Base-by-base conservation (phyloP, 2,113 vertebrate species). In the Deroptyus accipitrinus region DNA sequence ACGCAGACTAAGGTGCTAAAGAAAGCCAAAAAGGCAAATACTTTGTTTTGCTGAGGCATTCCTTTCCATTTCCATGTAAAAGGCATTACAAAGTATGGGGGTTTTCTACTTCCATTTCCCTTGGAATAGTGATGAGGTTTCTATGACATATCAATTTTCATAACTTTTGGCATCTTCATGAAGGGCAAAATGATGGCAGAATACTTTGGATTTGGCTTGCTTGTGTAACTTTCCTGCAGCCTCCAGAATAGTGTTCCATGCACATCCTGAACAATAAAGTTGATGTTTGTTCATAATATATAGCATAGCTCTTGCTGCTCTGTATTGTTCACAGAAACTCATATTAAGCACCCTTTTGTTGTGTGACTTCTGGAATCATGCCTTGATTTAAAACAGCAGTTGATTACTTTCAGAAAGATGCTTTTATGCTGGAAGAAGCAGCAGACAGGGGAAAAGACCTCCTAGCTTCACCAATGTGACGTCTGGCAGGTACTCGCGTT, bases 161-260 rank as follows among this genome's bases (percentile, higher is more conserved):
- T 69, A 54, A 83, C 22, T 35, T 67, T 13, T 46, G 83, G 37
- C 75, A 62, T 95, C 77, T 92, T 91, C 78, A 76, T 20, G 25
- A 66, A 31, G 81, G 24, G 55, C 82, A 92, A 94, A 84, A 44
- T 48, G 0, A 39, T 51, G 35, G 48, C 31, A 54, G 20, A 12
- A 48, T 87, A 39, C 28, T 73, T 92, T 27, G 41, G 11, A 35
- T 72, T 91, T 94, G 88, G 44, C 52, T 83, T 88, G 42, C 41
- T 39, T 63, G 33, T 91, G 61, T 93, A 85, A 81, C 83, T 94
- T 96, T 87, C 35, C 82, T 94, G 63, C 86, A 88, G 59, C 41
- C 57, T 88, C 30, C 63, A 84, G 63, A 84, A 78, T 7, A 87
- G 51, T 90, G 86, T 59, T 89, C 27, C 46, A 62, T 74, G 48